Percentiles rank a stretch among this genome's conserved stretches.
Conservation (phyloP, 1,140 invertebrate species). For the Hermetia illucens region DNA sequence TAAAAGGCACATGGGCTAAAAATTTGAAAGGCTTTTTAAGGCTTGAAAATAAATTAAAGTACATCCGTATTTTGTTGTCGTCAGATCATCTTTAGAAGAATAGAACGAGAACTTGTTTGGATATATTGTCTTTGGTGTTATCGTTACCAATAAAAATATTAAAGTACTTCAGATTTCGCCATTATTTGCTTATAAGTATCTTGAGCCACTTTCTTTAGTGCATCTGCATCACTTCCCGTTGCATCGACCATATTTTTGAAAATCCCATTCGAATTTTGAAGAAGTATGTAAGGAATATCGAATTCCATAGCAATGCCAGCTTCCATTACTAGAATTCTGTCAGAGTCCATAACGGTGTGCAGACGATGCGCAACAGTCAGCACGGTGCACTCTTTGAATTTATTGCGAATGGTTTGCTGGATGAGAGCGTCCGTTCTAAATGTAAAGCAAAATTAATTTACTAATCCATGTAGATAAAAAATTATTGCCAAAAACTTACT, state of each 20-base stretch:
- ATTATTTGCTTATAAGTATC: neutral
- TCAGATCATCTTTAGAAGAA: neutral
- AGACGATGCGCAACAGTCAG: constrained; percentile 62
- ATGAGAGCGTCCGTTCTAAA: constrained; percentile 39
- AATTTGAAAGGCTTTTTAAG: no score
- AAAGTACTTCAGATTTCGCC: neutral
- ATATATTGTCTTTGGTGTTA: neutral
- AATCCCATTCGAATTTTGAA: constrained; percentile 32
- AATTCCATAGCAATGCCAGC: constrained; percentile 44
- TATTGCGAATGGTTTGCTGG: constrained; percentile 37
- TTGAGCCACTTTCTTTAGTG: constrained; percentile 20
- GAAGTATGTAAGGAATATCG: constrained; percentile 43
- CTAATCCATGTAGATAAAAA: neutral
- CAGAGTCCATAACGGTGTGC: constrained; percentile 72
- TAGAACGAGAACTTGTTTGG: neutral
- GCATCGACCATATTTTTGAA: constrained; percentile 23
- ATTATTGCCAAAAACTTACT: constrained; percentile 41
- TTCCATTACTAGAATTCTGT: constrained; percentile 47
- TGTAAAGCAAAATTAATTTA: constrained; percentile 4
- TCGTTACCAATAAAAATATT: neutral
- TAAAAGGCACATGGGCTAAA: no score
- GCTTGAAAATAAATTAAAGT: constrained; percentile 1
- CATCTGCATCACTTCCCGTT: constrained; percentile 18
- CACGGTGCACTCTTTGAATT: constrained; percentile 45
- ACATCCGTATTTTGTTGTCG: neutral